Evolutionary conservation across 1,140 invertebrate genomes (phyloP), one percentile per base, ranked within the genome.

Genomic region (Drosophila parvula): DNA sequence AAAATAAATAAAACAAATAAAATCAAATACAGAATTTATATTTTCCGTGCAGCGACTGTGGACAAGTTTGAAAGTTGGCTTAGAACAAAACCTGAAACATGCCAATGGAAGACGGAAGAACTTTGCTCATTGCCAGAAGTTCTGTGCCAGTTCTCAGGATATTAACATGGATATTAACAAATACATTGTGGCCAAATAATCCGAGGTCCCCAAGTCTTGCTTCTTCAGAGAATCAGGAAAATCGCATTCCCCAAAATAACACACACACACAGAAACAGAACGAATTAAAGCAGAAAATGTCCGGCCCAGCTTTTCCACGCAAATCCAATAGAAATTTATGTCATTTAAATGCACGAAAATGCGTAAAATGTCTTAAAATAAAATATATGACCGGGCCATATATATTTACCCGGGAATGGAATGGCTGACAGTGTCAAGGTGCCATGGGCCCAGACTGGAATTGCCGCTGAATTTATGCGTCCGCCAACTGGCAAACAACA

Each of bases 311-410:
- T 50, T 76, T 62, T 57, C 34, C 58, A 59, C 44, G 68, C 55
- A 88, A 88, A 88, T 84, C 84, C 84, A 81, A 88, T 81, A 78
- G 78, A 62, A 88, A 88, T 88, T 84, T 84, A 88, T 89, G 74
- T 84, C 65, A 81, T 89, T 88, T 89, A 84, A 88, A 89, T 88
- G 74, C 74, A 81, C 76, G 69, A 65, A 62, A 80, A 78, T 88
- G 84, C 74, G 70, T 84, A 80, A 84, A 89, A 88, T 78, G 84
- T 71, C 84, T 88, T 88, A 84, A 79, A 88, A 71, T 61, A 64
- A 84, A 84, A 88, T 88, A 88, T 89, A 84, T 84, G 80, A 47
- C 85, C 69, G 16, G 59, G 75, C 71, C 86, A 79, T 88, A 71
- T 86, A 74, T 75, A 68, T 57, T 36, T 12, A 48, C 14, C 38